Conservation (phyloP, 2,888 invertebrate genomes). For the Cheilosia grossa region DNA sequence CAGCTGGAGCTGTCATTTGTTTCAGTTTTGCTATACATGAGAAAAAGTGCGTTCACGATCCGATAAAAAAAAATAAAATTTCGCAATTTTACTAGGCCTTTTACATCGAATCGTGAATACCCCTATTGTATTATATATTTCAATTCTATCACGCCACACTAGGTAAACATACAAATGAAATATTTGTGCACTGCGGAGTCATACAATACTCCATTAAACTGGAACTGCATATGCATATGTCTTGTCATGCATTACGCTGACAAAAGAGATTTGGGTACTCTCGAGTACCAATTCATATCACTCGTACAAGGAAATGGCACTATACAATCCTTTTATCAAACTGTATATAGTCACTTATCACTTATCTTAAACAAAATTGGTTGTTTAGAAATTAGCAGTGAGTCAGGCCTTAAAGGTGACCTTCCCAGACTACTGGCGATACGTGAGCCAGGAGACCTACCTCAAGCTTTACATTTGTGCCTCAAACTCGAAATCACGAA, state of each 20-base stretch:
- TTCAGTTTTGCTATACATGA: too few species aligned
- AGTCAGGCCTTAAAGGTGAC: constrained; percentile 27
- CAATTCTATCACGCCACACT: too few species aligned
- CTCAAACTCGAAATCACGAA: constrained; percentile 2
- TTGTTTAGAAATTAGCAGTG: constrained; percentile 7
- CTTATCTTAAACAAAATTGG: constrained; percentile 20
- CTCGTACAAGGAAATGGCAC: constrained; percentile 17
- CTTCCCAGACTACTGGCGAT: constrained; percentile 20
- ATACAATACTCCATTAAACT: constrained; percentile 53
- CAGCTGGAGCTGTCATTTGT: too few species aligned
- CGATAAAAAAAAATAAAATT: too few species aligned
- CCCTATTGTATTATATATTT: too few species aligned
- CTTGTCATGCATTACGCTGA: constrained; percentile 38
- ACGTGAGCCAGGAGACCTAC: constrained; percentile 22
- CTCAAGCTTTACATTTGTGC: constrained; percentile 26
- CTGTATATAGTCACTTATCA: constrained; percentile 15
- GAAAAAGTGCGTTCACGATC: too few species aligned
- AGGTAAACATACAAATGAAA: too few species aligned
- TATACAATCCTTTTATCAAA: constrained; percentile 20
- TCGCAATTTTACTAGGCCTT: too few species aligned
- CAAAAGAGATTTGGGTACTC: constrained; percentile 17
- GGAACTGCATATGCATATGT: constrained; percentile 34
- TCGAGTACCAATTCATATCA: constrained; percentile 32
- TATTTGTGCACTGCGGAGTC: constrained; percentile 45
- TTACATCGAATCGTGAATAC: too few species aligned